A percentile compares a stretch with the other conserved stretches of the same genome.
Evolutionary conservation across 2,888 invertebrate genomes (phyloP).

Genomic region (Drosophila pseudotakahashii): DNA sequence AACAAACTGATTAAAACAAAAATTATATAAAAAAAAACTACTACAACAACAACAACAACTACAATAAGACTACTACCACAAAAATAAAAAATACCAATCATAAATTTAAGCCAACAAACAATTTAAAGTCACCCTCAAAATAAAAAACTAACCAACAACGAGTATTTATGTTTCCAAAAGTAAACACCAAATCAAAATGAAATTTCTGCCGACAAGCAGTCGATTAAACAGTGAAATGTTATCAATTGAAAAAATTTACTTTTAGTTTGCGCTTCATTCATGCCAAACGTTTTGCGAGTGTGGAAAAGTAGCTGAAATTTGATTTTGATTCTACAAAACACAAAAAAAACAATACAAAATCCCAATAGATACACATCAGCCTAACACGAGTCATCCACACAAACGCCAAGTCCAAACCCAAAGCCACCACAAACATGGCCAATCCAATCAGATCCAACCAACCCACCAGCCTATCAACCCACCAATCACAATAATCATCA

Average conservation of each 20-base stretch:
- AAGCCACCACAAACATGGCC: constrained; percentile 65
- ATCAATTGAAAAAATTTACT: constrained; percentile 52
- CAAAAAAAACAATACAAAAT: background rate
- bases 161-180: constrained; percentile 61
- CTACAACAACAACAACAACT: constrained; percentile 64
- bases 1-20: constrained; percentile 56
- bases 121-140: constrained; percentile 49
- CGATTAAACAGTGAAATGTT: background rate
- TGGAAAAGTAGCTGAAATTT: constrained; percentile 77
- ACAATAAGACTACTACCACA: constrained; percentile 53
- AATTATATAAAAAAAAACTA: constrained; percentile 58
- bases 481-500: constrained; percentile 36
- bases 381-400: constrained; percentile 42
- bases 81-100: constrained; percentile 57
- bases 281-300: constrained; percentile 55
- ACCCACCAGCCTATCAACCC: constrained; percentile 15
- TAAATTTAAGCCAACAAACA: constrained; percentile 67
- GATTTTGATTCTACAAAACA: constrained; percentile 80
- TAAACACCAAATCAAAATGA: constrained; percentile 83
- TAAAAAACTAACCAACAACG: constrained; percentile 60
- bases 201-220: constrained; percentile 71
- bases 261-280: constrained; percentile 79
- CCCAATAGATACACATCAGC: constrained; percentile 34
- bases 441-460: constrained; percentile 3
- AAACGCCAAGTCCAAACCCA: constrained; percentile 11